phyloP scores from a whole-genome alignment of 2,888 invertebrate species.

The Apocheima hispidaria region DNA sequence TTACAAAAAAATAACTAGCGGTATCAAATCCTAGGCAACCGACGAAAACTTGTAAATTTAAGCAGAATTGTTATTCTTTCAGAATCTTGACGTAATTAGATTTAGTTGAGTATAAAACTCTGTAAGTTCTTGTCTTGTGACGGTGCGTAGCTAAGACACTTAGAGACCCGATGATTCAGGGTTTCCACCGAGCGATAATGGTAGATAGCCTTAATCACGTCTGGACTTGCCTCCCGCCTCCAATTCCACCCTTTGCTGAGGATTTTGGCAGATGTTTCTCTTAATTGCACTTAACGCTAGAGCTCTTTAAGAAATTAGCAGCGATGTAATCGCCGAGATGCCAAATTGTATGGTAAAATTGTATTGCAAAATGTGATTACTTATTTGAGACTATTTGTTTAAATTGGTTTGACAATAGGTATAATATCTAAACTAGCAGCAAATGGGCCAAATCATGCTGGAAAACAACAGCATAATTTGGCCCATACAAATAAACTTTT shows the following conservation, averaged over 20 bases:
- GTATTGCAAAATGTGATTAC: not conserved
- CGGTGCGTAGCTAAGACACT: constrained; percentile 46
- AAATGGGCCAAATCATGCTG: too few relatives aligned
- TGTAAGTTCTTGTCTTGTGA: constrained; percentile 18
- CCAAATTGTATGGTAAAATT: not conserved
- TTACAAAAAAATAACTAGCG: too few relatives aligned
- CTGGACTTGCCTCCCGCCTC: constrained; percentile 29
- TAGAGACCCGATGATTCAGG: constrained; percentile 50
- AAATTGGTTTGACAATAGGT: not conserved
- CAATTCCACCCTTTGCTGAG: constrained; percentile 31
- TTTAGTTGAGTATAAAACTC: constrained; percentile 9
- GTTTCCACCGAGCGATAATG: constrained; percentile 46
- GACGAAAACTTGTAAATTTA: too few relatives aligned
- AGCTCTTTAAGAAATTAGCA: not conserved
- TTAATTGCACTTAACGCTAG: constrained; percentile 19
- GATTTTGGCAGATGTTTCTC: constrained; percentile 20
- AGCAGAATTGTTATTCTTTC: too few relatives aligned
- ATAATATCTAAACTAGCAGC: not conserved
- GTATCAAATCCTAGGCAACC: too few relatives aligned
- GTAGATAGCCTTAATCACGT: constrained; percentile 48
- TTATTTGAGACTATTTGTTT: not conserved
- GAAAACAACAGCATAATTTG: too few relatives aligned
- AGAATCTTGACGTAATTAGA: too few relatives aligned
- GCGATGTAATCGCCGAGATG: not conserved
- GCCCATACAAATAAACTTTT: too few relatives aligned